A percentile compares a stretch with the other conserved stretches of the same genome.
Evolutionary conservation across 2,797 vertebrate genomes (phyloP).

Genomic region (Setipinna tenuifilis): DNA sequence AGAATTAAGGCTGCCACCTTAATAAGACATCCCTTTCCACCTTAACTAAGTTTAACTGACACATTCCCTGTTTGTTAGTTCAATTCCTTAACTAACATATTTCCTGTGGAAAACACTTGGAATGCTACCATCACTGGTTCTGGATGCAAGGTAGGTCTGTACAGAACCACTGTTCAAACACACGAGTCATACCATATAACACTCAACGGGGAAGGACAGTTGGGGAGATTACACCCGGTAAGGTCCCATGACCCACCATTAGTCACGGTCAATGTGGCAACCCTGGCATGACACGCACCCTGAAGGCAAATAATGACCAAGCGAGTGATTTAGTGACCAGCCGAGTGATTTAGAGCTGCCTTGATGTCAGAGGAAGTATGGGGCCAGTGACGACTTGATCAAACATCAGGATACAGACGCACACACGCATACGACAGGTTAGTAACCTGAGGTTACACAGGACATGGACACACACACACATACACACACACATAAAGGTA

Average conservation of each 20-base stretch:
- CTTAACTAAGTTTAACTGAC: too few species aligned
- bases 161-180: not conserved
- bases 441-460: not conserved
- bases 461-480: not conserved
- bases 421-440: not conserved
- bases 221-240: not conserved
- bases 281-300: not conserved
- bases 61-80: too few species aligned
- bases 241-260: conserved; percentile 1
- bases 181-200: not conserved
- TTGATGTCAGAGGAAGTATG: not conserved
- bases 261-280: conserved; percentile 16
- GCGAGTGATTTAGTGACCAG: not conserved
- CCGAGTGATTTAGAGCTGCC: not conserved
- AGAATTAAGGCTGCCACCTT: too few species aligned
- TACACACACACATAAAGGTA: not conserved
- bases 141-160: not conserved
- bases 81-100: too few species aligned
- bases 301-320: conserved; percentile 29
- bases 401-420: not conserved
- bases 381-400: not conserved
- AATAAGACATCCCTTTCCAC: too few species aligned
- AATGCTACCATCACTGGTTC: not conserved
- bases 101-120: too few species aligned
- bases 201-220: not conserved